These are phyloP conservation scores for Pseudomugil tenellus DNA, from an alignment of 2,797 vertebrate genomes.

Conservation along the genomic window DNA sequence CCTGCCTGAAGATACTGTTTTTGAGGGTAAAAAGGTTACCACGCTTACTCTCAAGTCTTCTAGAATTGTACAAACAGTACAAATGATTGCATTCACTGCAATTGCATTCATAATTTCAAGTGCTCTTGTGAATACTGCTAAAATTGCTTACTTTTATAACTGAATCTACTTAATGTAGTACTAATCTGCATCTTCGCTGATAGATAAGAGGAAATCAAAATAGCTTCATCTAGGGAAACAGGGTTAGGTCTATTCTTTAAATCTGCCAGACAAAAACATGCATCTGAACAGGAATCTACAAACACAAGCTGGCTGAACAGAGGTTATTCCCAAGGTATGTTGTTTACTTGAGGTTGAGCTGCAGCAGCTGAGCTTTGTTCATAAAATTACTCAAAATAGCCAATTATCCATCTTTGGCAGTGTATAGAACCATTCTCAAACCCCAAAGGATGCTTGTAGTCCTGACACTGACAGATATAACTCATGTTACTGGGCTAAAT, in stretches of 20 bases:
- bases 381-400: conserved; percentile 85
- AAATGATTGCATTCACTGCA: no score
- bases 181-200: conserved; percentile 30
- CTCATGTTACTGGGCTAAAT: conserved; percentile 80
- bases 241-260: conserved; percentile 60
- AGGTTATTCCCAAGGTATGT: conserved; percentile 81
- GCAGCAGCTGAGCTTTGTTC: conserved; percentile 83
- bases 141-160: conserved; percentile 5
- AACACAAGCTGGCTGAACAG: conserved; percentile 55
- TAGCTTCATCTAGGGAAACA: conserved; percentile 57
- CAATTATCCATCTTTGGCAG: conserved; percentile 84
- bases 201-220: conserved; percentile 66
- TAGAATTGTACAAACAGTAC: no score
- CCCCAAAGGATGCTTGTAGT: conserved; percentile 76
- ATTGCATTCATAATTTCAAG: no score
- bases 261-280: conserved; percentile 67
- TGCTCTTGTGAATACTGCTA: neutral
- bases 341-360: conserved; percentile 83
- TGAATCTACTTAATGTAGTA: conserved; percentile 16
- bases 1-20: no score
- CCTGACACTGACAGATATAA: conserved; percentile 79
- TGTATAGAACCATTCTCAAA: conserved; percentile 72
- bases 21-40: no score
- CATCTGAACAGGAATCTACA: conserved; percentile 67
- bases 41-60: no score